Evolutionary conservation across 23 tunicate genomes (phyloP), one percentile per base, ranked within the genome.

Genomic region (Styela clava): DNA sequence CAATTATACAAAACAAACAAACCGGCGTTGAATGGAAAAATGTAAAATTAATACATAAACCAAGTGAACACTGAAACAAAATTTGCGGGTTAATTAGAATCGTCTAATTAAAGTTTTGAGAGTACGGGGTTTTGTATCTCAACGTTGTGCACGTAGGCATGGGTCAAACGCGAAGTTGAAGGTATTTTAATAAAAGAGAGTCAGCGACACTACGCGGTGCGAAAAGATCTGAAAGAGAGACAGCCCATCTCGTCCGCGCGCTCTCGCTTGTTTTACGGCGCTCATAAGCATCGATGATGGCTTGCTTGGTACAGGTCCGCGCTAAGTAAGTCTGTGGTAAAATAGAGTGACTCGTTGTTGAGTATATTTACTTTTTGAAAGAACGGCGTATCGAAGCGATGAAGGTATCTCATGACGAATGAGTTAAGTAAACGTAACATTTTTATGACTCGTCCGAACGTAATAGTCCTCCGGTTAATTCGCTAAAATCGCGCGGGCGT

Each of bases 321-420:
- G 77, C 34, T 71, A 71, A 34, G 37, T 68, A 71, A 29, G 16
- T 28, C 35, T 12, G 18, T 71, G 35, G 23, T 32, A 34, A 34
- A 3, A 34, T 26, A n/a, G n/a, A 32, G 77, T 28, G 77, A 31
- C 32, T 27, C 77, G 77, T 20, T 21, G 35, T 71, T 71, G 29
- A 71, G 77, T 71, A 34, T 71, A 71, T 71, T 71, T 71, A 34
- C 77, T 33, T 71, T n/a, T 28, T 28, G 77, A 34, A 71, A 71
- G 77, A 71, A 34, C 77, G 77, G 34, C 35, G 77, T 71, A 71
- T 16, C 3, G 29, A 71, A 71, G 34, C 35, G 35, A 71, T 29
- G 77, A 71, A 71, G 34, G 77, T 16, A 71, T 3, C 77, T 71
- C 34, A 71, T 71, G 77, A 71, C 77, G 77, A 71, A 71, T 71